A percentile compares a stretch with the other conserved stretches of the same genome.
Conservation (phyloP, 2,113 vertebrate genomes). For the Zingel zingel region DNA sequence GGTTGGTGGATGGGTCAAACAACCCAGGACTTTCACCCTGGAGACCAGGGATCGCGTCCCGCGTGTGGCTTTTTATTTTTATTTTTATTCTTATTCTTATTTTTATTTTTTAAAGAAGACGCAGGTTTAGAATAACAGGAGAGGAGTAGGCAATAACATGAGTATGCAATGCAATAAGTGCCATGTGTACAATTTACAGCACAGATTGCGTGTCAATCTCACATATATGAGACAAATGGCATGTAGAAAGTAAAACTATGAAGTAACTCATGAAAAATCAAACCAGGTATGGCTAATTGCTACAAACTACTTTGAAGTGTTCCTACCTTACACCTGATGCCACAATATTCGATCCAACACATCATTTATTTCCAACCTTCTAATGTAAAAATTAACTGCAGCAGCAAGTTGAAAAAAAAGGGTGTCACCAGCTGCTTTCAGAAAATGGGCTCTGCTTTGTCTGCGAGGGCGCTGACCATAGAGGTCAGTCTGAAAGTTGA, state of each 20-base stretch:
- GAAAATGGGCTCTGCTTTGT: background rate
- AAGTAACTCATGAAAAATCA: background rate
- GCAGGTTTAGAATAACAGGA: background rate
- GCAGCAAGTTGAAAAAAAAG: background rate
- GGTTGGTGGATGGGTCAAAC: too few relatives aligned
- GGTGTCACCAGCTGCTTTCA: slow-evolving; percentile 10
- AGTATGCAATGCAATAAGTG: background rate
- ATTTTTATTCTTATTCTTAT: too few relatives aligned
- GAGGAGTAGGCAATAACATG: background rate
- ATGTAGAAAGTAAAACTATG: background rate
- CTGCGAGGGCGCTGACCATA: slow-evolving; percentile 58
- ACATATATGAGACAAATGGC: slow-evolving; percentile 21
- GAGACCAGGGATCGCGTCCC: too few relatives aligned
- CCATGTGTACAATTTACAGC: slow-evolving; percentile 57
- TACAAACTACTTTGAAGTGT: background rate
- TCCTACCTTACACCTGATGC: slow-evolving; percentile 42
- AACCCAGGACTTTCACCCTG: too few relatives aligned
- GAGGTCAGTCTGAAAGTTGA: slow-evolving; percentile 31
- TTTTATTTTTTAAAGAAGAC: background rate
- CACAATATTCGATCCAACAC: background rate
- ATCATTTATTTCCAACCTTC: background rate
- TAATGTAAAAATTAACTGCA: background rate
- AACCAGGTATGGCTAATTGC: background rate
- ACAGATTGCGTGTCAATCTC: too few relatives aligned
- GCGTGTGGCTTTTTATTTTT: too few relatives aligned